Conservation (phyloP, 92 coral and sea anemone genomes). For the Heteractis magnifica region DNA sequence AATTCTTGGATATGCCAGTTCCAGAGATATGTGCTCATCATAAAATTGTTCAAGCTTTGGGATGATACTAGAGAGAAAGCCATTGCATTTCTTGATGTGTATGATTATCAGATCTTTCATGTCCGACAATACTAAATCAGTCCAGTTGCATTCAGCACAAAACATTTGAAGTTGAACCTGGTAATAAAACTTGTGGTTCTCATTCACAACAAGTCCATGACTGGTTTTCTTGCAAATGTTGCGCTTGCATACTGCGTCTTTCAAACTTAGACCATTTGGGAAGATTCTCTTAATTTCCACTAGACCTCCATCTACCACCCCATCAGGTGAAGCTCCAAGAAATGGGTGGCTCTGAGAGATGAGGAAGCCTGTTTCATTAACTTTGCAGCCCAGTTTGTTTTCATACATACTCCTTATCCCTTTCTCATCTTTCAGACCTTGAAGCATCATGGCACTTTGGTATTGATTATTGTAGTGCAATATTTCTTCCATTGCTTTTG, state of each 20-base stretch:
- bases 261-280: slow-evolving; percentile 45
- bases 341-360: slow-evolving; percentile 51
- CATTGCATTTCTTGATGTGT: slow-evolving; percentile 44
- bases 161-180: slow-evolving; percentile 63
- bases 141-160: slow-evolving; percentile 57
- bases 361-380: slow-evolving; percentile 59
- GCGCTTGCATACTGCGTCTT: slow-evolving; percentile 58
- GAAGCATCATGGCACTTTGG: slow-evolving; percentile 61
- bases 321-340: slow-evolving; percentile 68
- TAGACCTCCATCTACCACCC: slow-evolving; percentile 63
- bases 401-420: slow-evolving; percentile 44
- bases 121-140: slow-evolving; percentile 61
- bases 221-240: slow-evolving; percentile 45
- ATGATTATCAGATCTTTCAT: slow-evolving; percentile 53
- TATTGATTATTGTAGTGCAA: slow-evolving; percentile 43
- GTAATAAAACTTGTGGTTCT: slow-evolving; percentile 60
- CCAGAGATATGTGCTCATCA: slow-evolving; percentile 46
- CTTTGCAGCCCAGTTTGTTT: slow-evolving; percentile 52
- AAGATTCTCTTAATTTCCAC: slow-evolving; percentile 64
- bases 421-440: slow-evolving; percentile 56
- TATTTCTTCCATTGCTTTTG: slow-evolving; percentile 68
- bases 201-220: slow-evolving; percentile 54
- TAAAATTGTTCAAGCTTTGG: slow-evolving; percentile 62
- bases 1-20: slow-evolving; percentile 66
- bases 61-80: slow-evolving; percentile 42